Evolutionary conservation across 2,113 vertebrate genomes (phyloP).

Genomic region (Otus sunia): DNA sequence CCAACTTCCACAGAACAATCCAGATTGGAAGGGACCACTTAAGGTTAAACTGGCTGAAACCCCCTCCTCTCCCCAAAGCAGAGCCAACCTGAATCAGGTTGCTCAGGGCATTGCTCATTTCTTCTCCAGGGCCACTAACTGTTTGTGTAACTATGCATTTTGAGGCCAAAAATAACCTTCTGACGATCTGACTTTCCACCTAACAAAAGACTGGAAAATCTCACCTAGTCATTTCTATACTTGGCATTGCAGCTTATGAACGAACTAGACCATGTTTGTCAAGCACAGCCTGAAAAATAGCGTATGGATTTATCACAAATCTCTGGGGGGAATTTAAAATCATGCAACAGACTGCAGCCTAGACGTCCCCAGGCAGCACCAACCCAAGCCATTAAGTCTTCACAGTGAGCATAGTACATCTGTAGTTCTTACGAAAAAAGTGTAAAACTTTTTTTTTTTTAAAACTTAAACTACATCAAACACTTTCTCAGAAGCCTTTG

Average conservation of each 20-base stretch:
- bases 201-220: conserved; percentile 41
- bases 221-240: conserved; percentile 43
- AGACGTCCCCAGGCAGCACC: neutral
- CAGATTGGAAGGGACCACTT: neutral
- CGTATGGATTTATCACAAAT: neutral
- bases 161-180: conserved; percentile 43
- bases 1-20: neutral
- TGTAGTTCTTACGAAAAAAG: neutral
- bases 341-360: neutral
- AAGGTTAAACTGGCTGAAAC: neutral
- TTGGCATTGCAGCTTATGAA: neutral
- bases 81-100: neutral
- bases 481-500: neutral
- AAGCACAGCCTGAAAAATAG: neutral
- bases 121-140: neutral
- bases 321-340: neutral
- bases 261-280: neutral
- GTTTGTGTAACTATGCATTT: neutral
- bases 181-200: conserved; percentile 22
- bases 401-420: neutral
- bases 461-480: neutral
- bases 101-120: neutral
- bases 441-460: neutral
- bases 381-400: neutral
- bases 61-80: neutral